A percentile compares a stretch with the other conserved stretches of the same genome.
Conservation (phyloP, 2,797 vertebrate genomes). For the Xenops minutus region DNA sequence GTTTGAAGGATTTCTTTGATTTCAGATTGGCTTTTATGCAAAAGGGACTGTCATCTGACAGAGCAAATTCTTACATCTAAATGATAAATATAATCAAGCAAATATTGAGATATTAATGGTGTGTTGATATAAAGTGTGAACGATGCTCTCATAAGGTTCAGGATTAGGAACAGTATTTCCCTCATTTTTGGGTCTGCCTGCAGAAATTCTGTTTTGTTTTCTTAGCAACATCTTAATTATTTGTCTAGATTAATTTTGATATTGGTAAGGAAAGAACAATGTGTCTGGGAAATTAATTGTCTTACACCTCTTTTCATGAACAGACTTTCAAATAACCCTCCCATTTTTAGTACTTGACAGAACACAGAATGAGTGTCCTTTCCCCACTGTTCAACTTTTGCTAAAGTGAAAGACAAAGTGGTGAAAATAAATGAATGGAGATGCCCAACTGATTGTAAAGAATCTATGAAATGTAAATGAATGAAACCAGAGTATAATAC, state of each 20-base stretch:
- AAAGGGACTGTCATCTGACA: not conserved
- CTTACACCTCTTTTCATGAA: not conserved
- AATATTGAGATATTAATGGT: not conserved
- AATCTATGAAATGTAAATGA: not conserved
- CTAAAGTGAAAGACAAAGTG: not conserved
- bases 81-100: not conserved
- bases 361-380: not conserved
- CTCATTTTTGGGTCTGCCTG: not conserved
- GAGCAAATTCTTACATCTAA: not conserved
- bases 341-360: not conserved
- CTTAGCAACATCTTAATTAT: not conserved
- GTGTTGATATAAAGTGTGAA: not conserved
- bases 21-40: not conserved
- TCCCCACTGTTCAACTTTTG: not conserved
- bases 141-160: not conserved
- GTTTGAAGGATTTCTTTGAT: not conserved
- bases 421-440: not conserved
- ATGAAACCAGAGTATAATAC: not conserved
- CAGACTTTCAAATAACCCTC: not conserved
- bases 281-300: not conserved
- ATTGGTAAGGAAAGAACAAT: fast-evolving
- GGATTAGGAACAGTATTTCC: not conserved
- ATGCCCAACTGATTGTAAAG: not conserved
- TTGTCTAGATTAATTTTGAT: not conserved
- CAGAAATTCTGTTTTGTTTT: not conserved